Evolutionary conservation across 2,797 vertebrate genomes (phyloP).

Genomic region (Hypotaenidia philippensis): DNA sequence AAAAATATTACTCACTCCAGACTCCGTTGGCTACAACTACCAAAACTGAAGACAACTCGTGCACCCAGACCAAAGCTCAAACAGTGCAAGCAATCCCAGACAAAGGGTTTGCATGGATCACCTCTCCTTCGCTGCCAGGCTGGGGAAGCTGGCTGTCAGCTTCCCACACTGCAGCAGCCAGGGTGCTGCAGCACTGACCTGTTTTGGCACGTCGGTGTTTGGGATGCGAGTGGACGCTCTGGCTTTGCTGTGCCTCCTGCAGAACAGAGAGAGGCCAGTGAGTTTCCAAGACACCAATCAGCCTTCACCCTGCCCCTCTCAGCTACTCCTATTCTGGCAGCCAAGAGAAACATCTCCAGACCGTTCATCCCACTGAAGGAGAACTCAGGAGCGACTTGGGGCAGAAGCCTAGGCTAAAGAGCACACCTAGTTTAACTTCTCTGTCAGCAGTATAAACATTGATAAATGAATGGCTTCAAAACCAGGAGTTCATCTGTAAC

Average conservation of each 20-base stretch:
- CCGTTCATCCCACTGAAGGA: not conserved
- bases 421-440: not conserved
- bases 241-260: slow-evolving; percentile 93
- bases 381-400: not conserved
- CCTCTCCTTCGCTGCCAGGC: not conserved
- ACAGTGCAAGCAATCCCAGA: not conserved
- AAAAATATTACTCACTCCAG: not conserved
- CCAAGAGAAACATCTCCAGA: not conserved
- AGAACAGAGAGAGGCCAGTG: slow-evolving; percentile 68
- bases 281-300: not conserved
- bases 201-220: slow-evolving; percentile 87
- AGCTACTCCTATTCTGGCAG: not conserved
- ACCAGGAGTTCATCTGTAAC: not conserved
- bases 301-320: not conserved
- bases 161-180: not conserved
- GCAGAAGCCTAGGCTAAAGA: not conserved
- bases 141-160: not conserved
- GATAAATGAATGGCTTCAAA: not conserved
- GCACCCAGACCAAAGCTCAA: not conserved
- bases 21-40: not conserved
- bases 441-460: not conserved
- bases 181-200: slow-evolving; percentile 83
- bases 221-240: slow-evolving; percentile 83
- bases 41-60: not conserved
- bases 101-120: not conserved